Evolutionary conservation across 2,113 vertebrate genomes (phyloP), one percentile per base, ranked within the genome.

Genomic region (Myxocyprinus asiaticus): DNA sequence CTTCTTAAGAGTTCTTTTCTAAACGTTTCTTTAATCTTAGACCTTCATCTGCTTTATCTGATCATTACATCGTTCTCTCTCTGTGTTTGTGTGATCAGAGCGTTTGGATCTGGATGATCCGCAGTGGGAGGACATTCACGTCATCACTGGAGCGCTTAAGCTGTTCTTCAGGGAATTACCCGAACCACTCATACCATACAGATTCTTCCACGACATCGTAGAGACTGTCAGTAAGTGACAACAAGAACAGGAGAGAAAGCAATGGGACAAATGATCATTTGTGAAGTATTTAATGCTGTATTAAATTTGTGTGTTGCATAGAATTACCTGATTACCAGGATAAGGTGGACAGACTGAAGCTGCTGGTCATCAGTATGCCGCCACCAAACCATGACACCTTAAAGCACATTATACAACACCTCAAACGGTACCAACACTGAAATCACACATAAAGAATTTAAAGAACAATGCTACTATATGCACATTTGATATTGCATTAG

Each of bases 121-220:
- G 0, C 92, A 95, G 77, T 98, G 96, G 96, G 95, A 96, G 51
- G 95, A 98, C 76, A 90, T 98, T 65, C 95, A 98, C 3, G 95
- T 96, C 81, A 87, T 98, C 88, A 96, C 95, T 0, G 95, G 96
- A 56, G 96, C 96, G 58, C 88, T 98, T 79, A 98, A 98, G 86
- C 94, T 98, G 72, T 97, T 98, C 85, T 93, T 98, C 61, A 92
- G 96, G 0, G 96, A 98, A 91, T 93, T 98, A 56, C 96, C 96
- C 0, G 94, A 98, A 85, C 96, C 96, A 0, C 87, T 98, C 17
- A 87, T 98, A 43, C 94, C 96, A 11, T 93, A 53, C 55, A 85
- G 81, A 77, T 86, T 93, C 85, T 94, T 94, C 17, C 88, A 93
- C 3, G 90, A 94, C 85, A 91, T 94, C 42, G 79, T 94, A 50